Evolutionary conservation across 2,888 invertebrate genomes (phyloP), one percentile per base, ranked within the genome.

Genomic region (Zaprionus bogoriensis): DNA sequence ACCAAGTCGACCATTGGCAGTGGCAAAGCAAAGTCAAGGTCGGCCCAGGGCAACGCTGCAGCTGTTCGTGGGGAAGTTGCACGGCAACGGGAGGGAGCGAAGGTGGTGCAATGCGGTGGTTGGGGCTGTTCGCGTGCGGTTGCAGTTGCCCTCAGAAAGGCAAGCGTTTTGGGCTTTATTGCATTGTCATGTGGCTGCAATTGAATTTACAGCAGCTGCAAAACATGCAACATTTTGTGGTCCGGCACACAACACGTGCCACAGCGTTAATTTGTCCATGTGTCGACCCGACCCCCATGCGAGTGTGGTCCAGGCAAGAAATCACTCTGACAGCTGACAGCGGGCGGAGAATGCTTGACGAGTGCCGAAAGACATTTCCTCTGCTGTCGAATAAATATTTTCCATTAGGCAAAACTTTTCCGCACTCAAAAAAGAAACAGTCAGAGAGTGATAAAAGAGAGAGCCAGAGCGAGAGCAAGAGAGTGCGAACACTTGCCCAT

Each of bases 141-240:
- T 80, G 62, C 54, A 63, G 30, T 32, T 77, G 39, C 62, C 55
- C 67, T 50, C 59, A 51, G 55, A 58, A 46, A 22, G 52, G 52
- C 54, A 72, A 63, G 14, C 32, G 55, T 52, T 41, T 52, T 41
- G 30, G 45, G 53, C 76, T 82, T 71, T 80, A 82, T 80, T 71
- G 71, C 80, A 85, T 78, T 79, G 82, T 71, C 85, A 82, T 84
- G 85, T 51, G 80, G 73, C 64, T 65, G 64, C 71, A 73, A 78
- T 81, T 73, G 70, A 75, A 73, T 82, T 59, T 81, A 70, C 79
- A 54, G 48, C 62, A 60, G 60, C 72, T 62, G 59, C 52, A 58
- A 17, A 71, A 71, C 85, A 81, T 80, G 85, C 85, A 78, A 80
- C 85, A 66, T 73, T 84, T 70, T 84, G 76, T 64, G 85, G 82